Evolutionary conservation across 2,888 invertebrate species (phyloP).

Genomic region (Caenorhabditis afra): DNA sequence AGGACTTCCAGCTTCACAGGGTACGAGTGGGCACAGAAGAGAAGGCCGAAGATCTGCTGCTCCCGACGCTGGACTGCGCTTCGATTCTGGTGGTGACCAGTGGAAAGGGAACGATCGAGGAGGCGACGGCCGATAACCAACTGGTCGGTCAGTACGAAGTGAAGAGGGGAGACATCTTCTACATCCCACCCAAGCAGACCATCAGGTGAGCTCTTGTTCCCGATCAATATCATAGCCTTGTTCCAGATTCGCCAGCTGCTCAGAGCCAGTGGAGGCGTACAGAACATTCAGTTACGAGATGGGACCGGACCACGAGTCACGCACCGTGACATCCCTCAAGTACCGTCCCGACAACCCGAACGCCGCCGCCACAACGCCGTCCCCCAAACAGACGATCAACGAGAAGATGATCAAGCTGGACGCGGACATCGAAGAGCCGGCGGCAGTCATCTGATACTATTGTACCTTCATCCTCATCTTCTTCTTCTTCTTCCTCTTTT

Average conservation of each 20-base stretch:
- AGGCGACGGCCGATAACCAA: conserved; percentile 39
- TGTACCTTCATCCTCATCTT: neutral
- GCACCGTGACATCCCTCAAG: conserved; percentile 23
- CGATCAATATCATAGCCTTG: neutral
- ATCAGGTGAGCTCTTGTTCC: conserved; percentile 47
- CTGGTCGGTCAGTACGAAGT: conserved; percentile 50
- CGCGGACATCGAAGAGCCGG: conserved; percentile 42
- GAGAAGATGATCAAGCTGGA: conserved; percentile 55
- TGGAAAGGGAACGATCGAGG: conserved; percentile 69
- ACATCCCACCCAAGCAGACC: conserved; percentile 71
- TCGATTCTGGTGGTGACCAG: conserved; percentile 76
- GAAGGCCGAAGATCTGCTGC: conserved; percentile 28
- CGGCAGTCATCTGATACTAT: conserved; percentile 9
- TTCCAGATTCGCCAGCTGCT: conserved; percentile 60
- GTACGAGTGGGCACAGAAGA: conserved; percentile 61
- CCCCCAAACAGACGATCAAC: conserved; percentile 15
- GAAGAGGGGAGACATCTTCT: conserved; percentile 75
- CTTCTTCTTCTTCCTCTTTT: neutral
- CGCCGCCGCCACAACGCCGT: neutral
- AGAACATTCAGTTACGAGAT: conserved; percentile 78
- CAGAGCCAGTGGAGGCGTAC: conserved; percentile 71
- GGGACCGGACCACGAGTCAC: conserved; percentile 75
- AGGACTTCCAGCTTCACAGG: conserved; percentile 77
- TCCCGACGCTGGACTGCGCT: conserved; percentile 76
- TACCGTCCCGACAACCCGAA: neutral